phyloP scores from a whole-genome alignment of 2,888 invertebrate species.

The Sminthurinus aureus region DNA sequence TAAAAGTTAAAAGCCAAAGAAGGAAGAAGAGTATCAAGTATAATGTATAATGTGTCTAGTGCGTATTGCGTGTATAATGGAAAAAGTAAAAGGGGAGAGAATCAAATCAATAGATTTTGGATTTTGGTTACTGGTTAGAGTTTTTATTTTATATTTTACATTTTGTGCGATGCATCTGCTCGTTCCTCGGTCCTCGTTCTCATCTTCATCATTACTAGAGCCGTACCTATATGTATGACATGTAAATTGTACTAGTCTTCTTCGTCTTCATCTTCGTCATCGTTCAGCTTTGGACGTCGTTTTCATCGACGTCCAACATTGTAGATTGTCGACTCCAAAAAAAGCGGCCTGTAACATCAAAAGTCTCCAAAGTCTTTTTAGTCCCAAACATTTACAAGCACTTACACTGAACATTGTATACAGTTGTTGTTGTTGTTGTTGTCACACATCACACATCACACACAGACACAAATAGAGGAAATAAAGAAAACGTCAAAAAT shows the following conservation, averaged over 20 bases:
- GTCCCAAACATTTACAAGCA: not conserved
- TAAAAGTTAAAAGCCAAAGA: not conserved
- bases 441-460: not conserved
- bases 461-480: not conserved
- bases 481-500: not conserved
- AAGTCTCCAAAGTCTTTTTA: not conserved
- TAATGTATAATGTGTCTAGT: not conserved
- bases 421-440: not conserved
- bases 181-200: no score
- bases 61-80: not conserved
- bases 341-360: not conserved
- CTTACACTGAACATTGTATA: not conserved
- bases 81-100: not conserved
- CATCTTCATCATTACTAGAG: not conserved
- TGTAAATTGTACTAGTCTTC: not conserved
- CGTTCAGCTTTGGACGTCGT: no score
- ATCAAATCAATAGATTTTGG: conserved; percentile 7
- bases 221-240: not conserved
- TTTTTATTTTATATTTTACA: not conserved
- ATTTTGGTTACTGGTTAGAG: not conserved
- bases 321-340: not conserved
- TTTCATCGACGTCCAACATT: no score
- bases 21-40: not conserved
- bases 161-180: no score
- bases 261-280: no score